Evolutionary conservation across 2,888 invertebrate genomes (phyloP), one percentile per base, ranked within the genome.

Genomic region (Glaucopsyche alexis): DNA sequence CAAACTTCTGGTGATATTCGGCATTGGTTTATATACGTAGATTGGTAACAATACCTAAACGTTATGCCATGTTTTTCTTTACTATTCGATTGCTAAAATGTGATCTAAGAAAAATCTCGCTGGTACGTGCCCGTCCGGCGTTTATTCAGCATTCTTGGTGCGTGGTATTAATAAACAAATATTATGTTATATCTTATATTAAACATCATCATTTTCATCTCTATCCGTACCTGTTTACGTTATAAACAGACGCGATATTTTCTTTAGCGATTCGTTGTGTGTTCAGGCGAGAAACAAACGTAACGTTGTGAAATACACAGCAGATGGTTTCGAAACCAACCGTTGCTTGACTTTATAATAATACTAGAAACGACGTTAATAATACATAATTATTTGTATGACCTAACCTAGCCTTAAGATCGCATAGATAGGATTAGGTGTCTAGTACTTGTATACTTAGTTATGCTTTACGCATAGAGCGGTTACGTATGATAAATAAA

Each of bases 311-410:
- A 60, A 38, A 38, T 60, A 13, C 60, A 60, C 13, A 60, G 55
- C 19, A 60, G 60, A 55, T 5, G 38, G 29, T 60, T 29, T 60
- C 60, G 60, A 60, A 60, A 60, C 60, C 60, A 14, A 7, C 60
- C 29, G 60, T 38, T 60, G 60, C 60, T 38, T 13, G 60, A 60
- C 60, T 60, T 29, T 38, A 60, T 38, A 60, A 60, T 60, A 19
- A 60, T 29, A 29, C 1, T 29, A 3, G 0, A 29, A 29, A 38
- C 60, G 60, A 60, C 29, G 60, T 14, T 60, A 60, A 60, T 29
- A 38, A 60, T 38, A 60, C 60, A 60, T 60, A 60, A 60, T 60
- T 38, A 60, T 60, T 60, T 60, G 29, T 60, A 60, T 60, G 60
- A 60, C 38, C 60, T 38, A 60, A 60, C 60, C 60, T 60, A 60